A percentile compares a stretch with the other conserved stretches of the same genome.
phyloP scores from a whole-genome alignment of 2,113 vertebrate genomes.

The Heptranchias perlo region DNA sequence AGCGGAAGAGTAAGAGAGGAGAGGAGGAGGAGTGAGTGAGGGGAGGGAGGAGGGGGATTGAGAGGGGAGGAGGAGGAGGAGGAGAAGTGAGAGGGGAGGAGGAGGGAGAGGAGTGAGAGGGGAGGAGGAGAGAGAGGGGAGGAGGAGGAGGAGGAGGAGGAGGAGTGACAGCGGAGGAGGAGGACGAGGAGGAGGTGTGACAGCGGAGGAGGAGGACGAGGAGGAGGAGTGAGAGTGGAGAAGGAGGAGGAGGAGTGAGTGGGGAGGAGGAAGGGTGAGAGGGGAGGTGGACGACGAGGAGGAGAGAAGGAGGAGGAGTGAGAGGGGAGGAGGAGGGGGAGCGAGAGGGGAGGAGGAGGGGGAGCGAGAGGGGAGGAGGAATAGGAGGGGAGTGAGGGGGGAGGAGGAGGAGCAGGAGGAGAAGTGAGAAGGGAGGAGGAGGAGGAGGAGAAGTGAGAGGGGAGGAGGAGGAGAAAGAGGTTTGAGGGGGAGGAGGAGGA shows the following conservation, averaged over 20 bases:
- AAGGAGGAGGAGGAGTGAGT: neutral
- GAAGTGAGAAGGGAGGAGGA: neutral
- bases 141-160: neutral
- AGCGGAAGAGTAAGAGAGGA: too few species aligned
- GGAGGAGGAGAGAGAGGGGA: too few species aligned
- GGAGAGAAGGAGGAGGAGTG: neutral
- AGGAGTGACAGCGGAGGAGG: too few species aligned
- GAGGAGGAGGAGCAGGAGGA: neutral
- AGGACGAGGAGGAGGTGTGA: neutral
- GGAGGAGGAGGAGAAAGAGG: neutral
- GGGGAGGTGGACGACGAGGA: too few species aligned
- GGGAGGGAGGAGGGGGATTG: neutral
- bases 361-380: neutral
- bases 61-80: neutral
- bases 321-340: neutral
- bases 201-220: neutral
- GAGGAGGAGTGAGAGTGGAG: neutral
- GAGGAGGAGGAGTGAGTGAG: too few species aligned
- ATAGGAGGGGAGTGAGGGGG: neutral
- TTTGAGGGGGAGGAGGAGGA: neutral
- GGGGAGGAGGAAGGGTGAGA: neutral
- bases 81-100: too few species aligned
- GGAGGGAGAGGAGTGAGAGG: neutral
- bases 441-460: too few species aligned
- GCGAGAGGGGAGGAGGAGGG: neutral